Percentiles rank a stretch among this genome's conserved stretches.
These are phyloP conservation scores for Setophaga kirtlandii DNA, from an alignment of 2,113 vertebrate species.

Conservation along the genomic window DNA sequence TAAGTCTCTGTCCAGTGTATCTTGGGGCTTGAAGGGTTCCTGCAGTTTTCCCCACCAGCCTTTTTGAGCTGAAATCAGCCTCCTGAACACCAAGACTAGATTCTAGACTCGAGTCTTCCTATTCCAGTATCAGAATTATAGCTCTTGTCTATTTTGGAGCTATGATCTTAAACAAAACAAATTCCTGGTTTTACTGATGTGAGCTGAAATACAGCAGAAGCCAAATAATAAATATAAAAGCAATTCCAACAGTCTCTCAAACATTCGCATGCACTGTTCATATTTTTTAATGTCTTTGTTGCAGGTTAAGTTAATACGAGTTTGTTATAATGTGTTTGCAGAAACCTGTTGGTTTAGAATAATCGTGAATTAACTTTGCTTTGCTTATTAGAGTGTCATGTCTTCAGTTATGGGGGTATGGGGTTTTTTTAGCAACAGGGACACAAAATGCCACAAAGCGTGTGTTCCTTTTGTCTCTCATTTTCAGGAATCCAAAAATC, in stretches of 20 bases:
- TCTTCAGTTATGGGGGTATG: not conserved
- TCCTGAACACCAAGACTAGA: not conserved
- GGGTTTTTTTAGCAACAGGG: not conserved
- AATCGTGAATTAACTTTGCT: not conserved
- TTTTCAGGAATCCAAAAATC: constrained; percentile 83
- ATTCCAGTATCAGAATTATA: not conserved
- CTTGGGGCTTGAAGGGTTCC: not conserved
- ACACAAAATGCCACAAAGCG: not conserved
- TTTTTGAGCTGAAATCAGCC: not conserved
- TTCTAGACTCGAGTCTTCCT: not conserved
- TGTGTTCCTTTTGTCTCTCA: not conserved
- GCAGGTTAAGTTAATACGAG: not conserved
- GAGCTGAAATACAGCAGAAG: not conserved
- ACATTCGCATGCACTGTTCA: not conserved
- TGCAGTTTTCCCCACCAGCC: not conserved
- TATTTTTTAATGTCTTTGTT: not conserved
- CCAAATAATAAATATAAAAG: not conserved
- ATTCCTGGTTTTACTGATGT: not conserved
- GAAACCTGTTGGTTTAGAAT: not conserved
- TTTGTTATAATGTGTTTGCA: not conserved
- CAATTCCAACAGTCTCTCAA: not conserved
- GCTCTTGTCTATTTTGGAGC: not conserved
- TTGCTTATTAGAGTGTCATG: not conserved
- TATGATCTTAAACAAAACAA: not conserved
- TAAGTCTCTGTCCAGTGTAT: not conserved